These are phyloP conservation scores for Sandelia bainsii DNA, from an alignment of 2,797 vertebrate genomes.

Conservation along the genomic window DNA sequence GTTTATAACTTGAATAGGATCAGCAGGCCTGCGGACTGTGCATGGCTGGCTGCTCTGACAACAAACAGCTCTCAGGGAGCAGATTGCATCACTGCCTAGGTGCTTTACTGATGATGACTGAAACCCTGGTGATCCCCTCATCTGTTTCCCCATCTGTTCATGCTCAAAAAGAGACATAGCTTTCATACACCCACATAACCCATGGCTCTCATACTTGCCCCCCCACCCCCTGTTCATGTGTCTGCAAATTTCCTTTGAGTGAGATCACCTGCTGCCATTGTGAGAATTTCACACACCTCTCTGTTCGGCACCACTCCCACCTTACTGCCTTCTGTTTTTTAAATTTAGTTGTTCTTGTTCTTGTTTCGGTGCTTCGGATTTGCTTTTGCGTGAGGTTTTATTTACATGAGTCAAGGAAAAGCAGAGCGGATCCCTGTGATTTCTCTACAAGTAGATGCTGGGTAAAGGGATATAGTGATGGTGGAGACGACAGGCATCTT, in stretches of 20 bases:
- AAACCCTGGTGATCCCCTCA: constrained; percentile 63
- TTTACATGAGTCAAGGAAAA: constrained; percentile 57
- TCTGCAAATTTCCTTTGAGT: constrained; percentile 35
- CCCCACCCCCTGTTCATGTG: not conserved
- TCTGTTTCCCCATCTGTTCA: constrained; percentile 76
- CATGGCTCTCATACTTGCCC: not conserved
- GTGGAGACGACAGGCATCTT: constrained; percentile 42
- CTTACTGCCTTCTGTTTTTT: constrained; percentile 2
- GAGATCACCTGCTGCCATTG: constrained; percentile 43
- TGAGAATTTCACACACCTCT: constrained; percentile 8
- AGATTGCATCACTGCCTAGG: constrained; percentile 39
- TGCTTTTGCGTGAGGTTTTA: constrained; percentile 45
- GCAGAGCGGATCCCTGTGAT: constrained; percentile 45
- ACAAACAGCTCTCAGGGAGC: constrained; percentile 33
- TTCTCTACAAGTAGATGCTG: constrained; percentile 24
- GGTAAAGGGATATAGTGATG: constrained; percentile 33
- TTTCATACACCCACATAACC: constrained; percentile 44
- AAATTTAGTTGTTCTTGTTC: constrained; percentile 2
- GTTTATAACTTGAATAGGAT: constrained; percentile 25
- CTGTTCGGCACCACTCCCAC: not conserved
- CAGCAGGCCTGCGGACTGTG: constrained; percentile 14
- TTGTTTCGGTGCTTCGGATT: constrained; percentile 28
- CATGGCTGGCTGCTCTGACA: constrained; percentile 18
- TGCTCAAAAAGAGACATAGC: constrained; percentile 57
- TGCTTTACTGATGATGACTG: constrained; percentile 71